Conservation (phyloP, 2,888 invertebrate genomes). For the Bruchidius siliquastri region DNA sequence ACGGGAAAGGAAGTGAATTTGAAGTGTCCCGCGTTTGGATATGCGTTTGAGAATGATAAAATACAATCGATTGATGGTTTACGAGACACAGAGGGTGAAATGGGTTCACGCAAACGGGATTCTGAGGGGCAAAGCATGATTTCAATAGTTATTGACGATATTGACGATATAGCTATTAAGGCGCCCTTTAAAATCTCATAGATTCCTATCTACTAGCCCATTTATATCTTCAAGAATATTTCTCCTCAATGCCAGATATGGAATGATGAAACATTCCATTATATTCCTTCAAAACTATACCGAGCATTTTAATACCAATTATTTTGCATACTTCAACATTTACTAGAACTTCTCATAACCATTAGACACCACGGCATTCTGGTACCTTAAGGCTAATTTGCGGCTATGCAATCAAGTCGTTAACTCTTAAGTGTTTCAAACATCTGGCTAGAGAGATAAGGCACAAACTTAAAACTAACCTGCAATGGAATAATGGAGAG, state of each 20-base stretch:
- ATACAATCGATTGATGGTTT: no score
- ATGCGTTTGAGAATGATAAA: no score
- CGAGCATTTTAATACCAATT: neutral
- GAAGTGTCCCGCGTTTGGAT: neutral
- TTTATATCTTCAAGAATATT: no score
- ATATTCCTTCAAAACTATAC: neutral
- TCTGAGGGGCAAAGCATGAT: no score
- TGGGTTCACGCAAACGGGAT: no score
- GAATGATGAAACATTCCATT: neutral
- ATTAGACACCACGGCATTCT: neutral
- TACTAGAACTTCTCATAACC: neutral
- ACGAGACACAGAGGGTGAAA: no score
- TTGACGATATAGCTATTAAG: no score
- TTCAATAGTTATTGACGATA: no score
- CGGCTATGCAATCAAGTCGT: neutral
- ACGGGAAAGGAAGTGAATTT: neutral
- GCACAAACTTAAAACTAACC: slow-evolving; percentile 13
- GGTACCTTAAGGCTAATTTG: neutral
- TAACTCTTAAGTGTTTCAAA: neutral
- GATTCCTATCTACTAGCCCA: no score
- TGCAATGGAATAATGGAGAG: slow-evolving; percentile 26
- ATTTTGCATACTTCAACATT: neutral
- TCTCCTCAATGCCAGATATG: no score
- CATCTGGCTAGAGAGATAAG: slow-evolving; percentile 1
- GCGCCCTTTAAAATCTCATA: no score